Evolutionary conservation across 92 coral and sea anemone species (phyloP).

Genomic region (Hydrozoanthus gracilis): DNA sequence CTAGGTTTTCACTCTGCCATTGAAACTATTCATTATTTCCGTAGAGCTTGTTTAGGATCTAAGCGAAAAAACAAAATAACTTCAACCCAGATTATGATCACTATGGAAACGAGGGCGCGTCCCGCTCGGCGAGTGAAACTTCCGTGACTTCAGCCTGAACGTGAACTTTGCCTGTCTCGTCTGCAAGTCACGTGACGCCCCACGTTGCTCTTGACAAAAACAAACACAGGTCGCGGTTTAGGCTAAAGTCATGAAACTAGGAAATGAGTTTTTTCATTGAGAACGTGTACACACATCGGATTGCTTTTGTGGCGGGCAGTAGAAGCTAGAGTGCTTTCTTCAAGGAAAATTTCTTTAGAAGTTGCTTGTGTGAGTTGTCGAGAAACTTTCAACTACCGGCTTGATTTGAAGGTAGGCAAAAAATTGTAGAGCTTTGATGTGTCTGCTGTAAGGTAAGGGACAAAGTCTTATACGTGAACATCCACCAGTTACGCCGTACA

Average conservation of each 20-base stretch:
- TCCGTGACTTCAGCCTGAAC: constrained; percentile 50
- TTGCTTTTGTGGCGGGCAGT: constrained; percentile 25
- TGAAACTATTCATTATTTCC: background rate
- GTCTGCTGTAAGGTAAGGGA: background rate
- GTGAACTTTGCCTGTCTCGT: constrained; percentile 51
- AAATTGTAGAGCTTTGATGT: background rate
- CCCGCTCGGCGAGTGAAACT: constrained; percentile 33
- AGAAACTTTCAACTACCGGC: background rate
- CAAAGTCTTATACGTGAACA: constrained; percentile 24
- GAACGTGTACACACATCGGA: constrained; percentile 51
- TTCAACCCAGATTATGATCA: background rate
- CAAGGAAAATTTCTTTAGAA: background rate
- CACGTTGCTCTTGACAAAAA: constrained; percentile 52
- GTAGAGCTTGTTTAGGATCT: background rate
- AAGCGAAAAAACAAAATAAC: background rate
- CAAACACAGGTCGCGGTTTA: constrained; percentile 50
- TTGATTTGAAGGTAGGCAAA: constrained; percentile 32
- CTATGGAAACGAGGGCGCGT: constrained; percentile 22
- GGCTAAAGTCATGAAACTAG: constrained; percentile 55
- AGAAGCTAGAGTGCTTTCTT: constrained; percentile 6
- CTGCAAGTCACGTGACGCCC: constrained; percentile 45
- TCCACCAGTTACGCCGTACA: constrained; percentile 29
- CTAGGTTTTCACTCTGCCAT: background rate
- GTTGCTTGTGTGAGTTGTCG: background rate
- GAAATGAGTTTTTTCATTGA: constrained; percentile 46